Conservation (phyloP, 2,888 invertebrate species). For the Gortyna flavago region DNA sequence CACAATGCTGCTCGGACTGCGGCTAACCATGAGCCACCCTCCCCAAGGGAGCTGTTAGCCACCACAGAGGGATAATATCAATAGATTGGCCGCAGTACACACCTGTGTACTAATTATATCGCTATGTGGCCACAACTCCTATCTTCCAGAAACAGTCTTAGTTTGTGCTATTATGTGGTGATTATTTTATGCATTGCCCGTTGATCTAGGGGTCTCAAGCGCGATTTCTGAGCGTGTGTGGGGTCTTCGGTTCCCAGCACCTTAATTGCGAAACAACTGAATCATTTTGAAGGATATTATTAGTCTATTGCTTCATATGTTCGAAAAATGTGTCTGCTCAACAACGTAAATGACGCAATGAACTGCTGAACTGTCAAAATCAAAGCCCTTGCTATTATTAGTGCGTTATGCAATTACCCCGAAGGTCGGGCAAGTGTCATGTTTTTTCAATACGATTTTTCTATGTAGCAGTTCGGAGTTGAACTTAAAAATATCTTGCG, state of each 20-base stretch:
- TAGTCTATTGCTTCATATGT: no score
- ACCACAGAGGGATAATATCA: conserved; percentile 19
- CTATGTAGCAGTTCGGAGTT: neutral
- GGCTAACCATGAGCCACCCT: neutral
- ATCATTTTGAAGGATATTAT: no score
- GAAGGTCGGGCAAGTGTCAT: neutral
- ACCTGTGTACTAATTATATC: conserved; percentile 30
- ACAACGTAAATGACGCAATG: no score
- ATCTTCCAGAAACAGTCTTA: neutral
- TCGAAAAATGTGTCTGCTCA: no score
- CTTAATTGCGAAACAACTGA: no score
- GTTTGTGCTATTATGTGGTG: neutral
- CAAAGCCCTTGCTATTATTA: no score
- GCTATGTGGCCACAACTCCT: neutral
- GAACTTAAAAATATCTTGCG: neutral
- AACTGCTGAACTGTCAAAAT: no score
- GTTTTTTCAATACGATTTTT: neutral
- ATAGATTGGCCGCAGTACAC: conserved; percentile 23
- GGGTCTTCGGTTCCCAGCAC: neutral
- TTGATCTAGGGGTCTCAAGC: no score
- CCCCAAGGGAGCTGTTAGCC: conserved; percentile 20
- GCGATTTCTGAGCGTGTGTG: neutral
- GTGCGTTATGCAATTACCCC: no score
- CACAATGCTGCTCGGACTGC: conserved; percentile 7
- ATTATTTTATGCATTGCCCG: neutral